These are phyloP conservation scores for Smittia aterrima DNA, from an alignment of 2,888 invertebrate species.

Conservation along the genomic window DNA sequence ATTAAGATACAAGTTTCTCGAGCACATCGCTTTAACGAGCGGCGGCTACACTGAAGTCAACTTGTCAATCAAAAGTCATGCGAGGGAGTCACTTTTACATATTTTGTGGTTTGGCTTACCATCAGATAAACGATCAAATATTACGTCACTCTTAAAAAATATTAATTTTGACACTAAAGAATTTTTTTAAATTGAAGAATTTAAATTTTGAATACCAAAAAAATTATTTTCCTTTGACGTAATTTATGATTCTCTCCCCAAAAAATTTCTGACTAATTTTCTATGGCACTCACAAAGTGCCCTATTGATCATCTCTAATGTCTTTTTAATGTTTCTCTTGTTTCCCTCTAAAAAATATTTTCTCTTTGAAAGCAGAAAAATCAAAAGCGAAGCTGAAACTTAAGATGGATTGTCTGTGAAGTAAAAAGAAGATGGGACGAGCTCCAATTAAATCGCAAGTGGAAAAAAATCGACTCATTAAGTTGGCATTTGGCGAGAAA, in stretches of 20 bases:
- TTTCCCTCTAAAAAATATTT: neutral
- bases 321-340: constrained; percentile 34
- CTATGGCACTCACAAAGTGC: constrained; percentile 20
- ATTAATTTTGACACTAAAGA: too few relatives aligned
- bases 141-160: neutral
- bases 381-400: neutral
- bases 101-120: neutral
- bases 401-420: neutral
- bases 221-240: too few relatives aligned
- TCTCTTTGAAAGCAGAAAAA: neutral
- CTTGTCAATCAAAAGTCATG: constrained; percentile 17
- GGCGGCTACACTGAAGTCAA: neutral
- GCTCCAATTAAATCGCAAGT: constrained; percentile 14
- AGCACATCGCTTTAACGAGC: neutral
- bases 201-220: too few relatives aligned
- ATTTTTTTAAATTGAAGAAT: too few relatives aligned
- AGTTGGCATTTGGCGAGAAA: constrained; percentile 22
- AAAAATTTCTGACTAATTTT: constrained; percentile 20
- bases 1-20: neutral
- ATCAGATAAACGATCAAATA: neutral
- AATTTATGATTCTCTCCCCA: neutral
- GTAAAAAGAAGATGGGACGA: neutral
- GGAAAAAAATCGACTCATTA: constrained; percentile 5
- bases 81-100: constrained; percentile 8
- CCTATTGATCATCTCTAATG: constrained; percentile 33